Percentiles rank a stretch among this genome's conserved stretches.
Conservation (phyloP, 2,797 vertebrate species). For the Gymnoscopelus braueri region DNA sequence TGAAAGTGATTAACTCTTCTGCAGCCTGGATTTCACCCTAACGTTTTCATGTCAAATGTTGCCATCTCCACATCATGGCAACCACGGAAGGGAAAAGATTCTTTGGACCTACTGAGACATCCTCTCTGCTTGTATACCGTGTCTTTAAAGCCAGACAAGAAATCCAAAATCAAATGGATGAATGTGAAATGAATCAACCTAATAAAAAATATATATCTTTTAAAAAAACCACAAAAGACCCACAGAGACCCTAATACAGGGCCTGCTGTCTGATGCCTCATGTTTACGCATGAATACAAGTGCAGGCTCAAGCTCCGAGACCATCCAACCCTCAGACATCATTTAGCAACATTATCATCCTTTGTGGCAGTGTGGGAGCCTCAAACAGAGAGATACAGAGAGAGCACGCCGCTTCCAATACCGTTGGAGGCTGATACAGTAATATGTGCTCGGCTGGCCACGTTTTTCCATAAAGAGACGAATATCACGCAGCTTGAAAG, state of each 20-base stretch:
- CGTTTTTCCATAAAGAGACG: constrained; percentile 72
- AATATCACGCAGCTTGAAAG: constrained; percentile 73
- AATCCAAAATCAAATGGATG: too few species aligned
- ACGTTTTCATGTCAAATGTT: too few species aligned
- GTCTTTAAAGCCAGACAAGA: too few species aligned
- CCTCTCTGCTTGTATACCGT: too few species aligned
- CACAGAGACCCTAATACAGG: constrained; percentile 13
- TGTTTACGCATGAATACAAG: constrained; percentile 46
- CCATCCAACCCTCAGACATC: constrained; percentile 56
- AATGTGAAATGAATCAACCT: background rate
- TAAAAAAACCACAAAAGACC: background rate
- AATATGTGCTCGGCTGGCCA: constrained; percentile 74
- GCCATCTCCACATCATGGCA: too few species aligned
- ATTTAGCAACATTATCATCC: constrained; percentile 61
- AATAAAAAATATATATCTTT: background rate
- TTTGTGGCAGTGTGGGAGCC: constrained; percentile 43
- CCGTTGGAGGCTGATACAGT: constrained; percentile 65
- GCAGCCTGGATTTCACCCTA: too few species aligned
- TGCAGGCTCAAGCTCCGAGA: constrained; percentile 35
- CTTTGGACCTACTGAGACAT: too few species aligned
- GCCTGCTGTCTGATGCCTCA: constrained; percentile 34
- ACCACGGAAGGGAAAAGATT: too few species aligned
- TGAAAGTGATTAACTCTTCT: too few species aligned
- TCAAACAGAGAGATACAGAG: constrained; percentile 67
- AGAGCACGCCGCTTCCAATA: constrained; percentile 69